Base-by-base conservation (phyloP, 2,888 invertebrate genomes). In the Microdon myrmicae region DNA sequence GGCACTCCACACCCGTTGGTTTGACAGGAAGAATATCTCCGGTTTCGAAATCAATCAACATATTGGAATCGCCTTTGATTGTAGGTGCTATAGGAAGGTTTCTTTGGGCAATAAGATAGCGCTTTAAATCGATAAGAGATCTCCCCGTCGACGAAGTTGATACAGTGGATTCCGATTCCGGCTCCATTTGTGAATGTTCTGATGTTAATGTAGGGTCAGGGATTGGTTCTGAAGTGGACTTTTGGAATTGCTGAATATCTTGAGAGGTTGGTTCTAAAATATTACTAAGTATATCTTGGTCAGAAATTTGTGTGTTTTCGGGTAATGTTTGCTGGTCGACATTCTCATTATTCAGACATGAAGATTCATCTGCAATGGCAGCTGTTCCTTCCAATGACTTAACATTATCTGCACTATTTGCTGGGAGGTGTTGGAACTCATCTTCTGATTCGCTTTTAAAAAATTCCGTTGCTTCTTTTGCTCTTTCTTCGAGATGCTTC, bases 401-500 rank as follows among this genome's bases (percentile, higher is more conserved):
- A 2, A 47, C 17, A 4, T 44, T 44, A 3, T 47, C 28, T n/a
- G 23, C 45, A n/a, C 68, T 64, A 3, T 64, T 66, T 20, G 67
- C 44, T 1, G 41, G 32, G 25, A 64, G 61, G 2, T 56, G 49
- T 1, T 68, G 45, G 7, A 56, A 29, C 38, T 72, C 74, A 39
- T 69, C 69, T 41, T 74, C 73, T 0, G 75, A 70, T 56, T 88
- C 89, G 68, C 90, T 90, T 79, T 89, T 89, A 70, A 88, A 92
- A 72, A 92, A 86, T 70, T 86, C 83, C 70, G 87, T 85, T 41
- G 90, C 86, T 78, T 90, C 88, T 74, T 88, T 88, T 71, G 88
- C 88, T 43, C 89, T 84, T 71, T 89, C 85, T 72, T 89, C 85
- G 68, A 91, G 80, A 45, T 85, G 82, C 77, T 86, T 82, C 0